Evolutionary conservation across 2,113 vertebrate species (phyloP), one percentile per base, ranked within the genome.

Genomic region (Centropristis striata): DNA sequence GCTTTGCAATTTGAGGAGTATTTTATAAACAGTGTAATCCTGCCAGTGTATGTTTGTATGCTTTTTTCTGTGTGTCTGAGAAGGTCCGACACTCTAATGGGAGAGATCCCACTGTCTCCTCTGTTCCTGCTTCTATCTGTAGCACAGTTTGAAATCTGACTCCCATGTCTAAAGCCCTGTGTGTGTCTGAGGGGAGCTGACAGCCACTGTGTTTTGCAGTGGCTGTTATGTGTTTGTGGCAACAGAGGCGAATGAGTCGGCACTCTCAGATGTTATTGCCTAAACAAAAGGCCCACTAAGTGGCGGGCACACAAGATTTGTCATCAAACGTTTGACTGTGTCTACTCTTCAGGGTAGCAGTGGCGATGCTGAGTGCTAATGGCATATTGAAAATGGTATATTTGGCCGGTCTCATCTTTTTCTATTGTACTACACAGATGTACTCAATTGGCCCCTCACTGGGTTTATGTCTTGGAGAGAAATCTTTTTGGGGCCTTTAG

Each of bases 61-160:
- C 47, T 42, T 78, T 32, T 32, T 32, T 32, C 32, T 81, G 59
- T 60, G 54, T 72, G 46, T 77, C 23, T 27, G 75, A 59, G 68
- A 78, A 66, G 49, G 28, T 66, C 71, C 55, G 60, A 51, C 25
- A n/a, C 71, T 80, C 63, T 71, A 79, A 70, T 74, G 60, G 72
- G 58, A 80, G 69, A 36, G 55, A 81, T 84, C 83, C 82, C 41
- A 53, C 63, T 36, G 72, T 76, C 64, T 85, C 55, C 21, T 81
- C 80, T 69, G 67, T 55, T 75, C 37, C 47, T 36, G 76, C 68
- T 60, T 32, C 49, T 87, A 77, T 91, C 69, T 80, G 65, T 47
- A 66, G 72, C 83, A 42, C 86, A 82, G 87, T 86, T 91, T 90
- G 92, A 93, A 92, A 90, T 81, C 55, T 47, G 85, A 94, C 83